Base-by-base conservation (phyloP, 2,888 invertebrate genomes). In the Leptura quadrifasciata region DNA sequence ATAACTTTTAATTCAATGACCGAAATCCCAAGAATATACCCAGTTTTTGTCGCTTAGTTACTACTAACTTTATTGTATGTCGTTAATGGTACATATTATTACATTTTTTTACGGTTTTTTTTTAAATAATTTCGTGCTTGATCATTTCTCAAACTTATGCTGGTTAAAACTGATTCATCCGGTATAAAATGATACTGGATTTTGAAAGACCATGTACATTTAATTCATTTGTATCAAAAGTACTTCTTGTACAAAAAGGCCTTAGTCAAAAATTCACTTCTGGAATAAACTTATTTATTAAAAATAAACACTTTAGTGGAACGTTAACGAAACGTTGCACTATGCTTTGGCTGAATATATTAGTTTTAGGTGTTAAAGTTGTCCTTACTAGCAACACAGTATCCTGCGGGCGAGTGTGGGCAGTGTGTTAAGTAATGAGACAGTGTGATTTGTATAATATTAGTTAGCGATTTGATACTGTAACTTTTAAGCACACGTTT, bases 381-480 rank as follows among this genome's bases (percentile, higher is more conserved):
- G 65, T 67, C 60, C 68, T 54, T 61, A 55, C 24, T 61, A 69
- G 58, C 74, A 61, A 68, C 68, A 54, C n/a, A 35, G 35, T 55
- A 17, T 31, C 61, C 65, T 70, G 75, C 74, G 63, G 39, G 70
- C 47, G 71, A 71, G 57, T 17, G 20, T 67, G 60, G 65, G 76
- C 58, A 54, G 74, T 69, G 75, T 75, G 68, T 76, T 73, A 75
- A 74, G 69, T 75, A 75, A 65, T 74, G 79, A 76, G 76, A 73
- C 74, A 24, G 77, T 76, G 77, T 77, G 77, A 77, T 76, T 79
- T 77, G 69, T 75, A 70, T 70, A 72, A 57, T 72, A 70, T 75
- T 75, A 77, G 54, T 64, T 67, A 72, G 52, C 52, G 77, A 76
- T 75, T 79, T 76, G 79, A 77, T 79, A 77, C 76, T 75, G 68